Conservation (phyloP, 2,113 vertebrate genomes). For the Plecotus auritus region DNA sequence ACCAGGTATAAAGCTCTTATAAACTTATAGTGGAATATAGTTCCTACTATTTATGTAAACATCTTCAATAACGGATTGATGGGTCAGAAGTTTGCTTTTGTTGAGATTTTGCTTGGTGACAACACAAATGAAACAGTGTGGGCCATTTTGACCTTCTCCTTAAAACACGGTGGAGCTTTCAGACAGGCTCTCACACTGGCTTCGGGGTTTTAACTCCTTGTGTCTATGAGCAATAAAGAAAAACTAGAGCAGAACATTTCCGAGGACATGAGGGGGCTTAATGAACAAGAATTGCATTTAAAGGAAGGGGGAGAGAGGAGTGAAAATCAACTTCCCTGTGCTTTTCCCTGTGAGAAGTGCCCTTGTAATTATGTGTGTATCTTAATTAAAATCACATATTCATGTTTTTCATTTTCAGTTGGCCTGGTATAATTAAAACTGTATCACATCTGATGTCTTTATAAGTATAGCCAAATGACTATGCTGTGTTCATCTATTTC, state of each 20-base stretch:
- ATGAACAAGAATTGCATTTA: slow-evolving; percentile 57
- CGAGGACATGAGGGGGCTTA: slow-evolving; percentile 49
- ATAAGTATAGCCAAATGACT: slow-evolving; percentile 51
- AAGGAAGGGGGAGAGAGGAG: slow-evolving; percentile 12
- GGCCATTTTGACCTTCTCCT: slow-evolving; percentile 17
- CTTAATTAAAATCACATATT: slow-evolving; percentile 69
- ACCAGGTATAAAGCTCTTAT: not conserved
- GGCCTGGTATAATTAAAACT: slow-evolving; percentile 65
- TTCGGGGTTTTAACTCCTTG: slow-evolving; percentile 52
- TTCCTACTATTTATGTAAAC: not conserved
- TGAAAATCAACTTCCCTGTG: not conserved
- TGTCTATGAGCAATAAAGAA: slow-evolving; percentile 67
- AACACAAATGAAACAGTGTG: not conserved
- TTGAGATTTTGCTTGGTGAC: not conserved
- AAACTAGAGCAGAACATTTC: slow-evolving; percentile 67
- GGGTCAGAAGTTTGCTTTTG: not conserved
- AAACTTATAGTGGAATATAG: not conserved
- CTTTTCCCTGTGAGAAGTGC: slow-evolving; percentile 60
- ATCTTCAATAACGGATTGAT: not conserved
- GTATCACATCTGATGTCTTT: slow-evolving; percentile 52
- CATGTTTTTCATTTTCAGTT: slow-evolving; percentile 61
- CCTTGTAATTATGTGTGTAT: slow-evolving; percentile 44
- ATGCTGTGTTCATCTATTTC: not conserved
- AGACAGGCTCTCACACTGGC: not conserved
- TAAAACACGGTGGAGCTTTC: not conserved